Evolutionary conservation across 1,140 invertebrate species (phyloP).

Genomic region (Tenebrio molitor): DNA sequence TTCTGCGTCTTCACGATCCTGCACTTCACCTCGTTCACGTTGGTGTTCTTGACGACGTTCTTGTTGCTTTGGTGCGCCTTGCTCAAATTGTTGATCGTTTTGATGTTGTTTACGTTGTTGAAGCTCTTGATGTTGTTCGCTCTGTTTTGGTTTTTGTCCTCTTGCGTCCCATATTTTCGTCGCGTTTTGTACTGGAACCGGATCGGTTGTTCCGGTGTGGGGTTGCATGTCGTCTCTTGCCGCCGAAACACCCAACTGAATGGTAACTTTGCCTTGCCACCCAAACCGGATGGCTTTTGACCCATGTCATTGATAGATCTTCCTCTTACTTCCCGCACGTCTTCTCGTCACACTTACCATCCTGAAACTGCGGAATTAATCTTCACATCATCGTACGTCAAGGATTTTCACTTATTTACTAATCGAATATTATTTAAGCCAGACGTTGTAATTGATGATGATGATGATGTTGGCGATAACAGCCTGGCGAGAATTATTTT

Average conservation of each 20-base stretch:
- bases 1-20: conserved; percentile 57
- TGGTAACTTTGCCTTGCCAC: conserved; percentile 55
- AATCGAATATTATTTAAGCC: too few relatives aligned
- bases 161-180: conserved; percentile 52
- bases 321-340: not conserved
- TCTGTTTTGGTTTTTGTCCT: conserved; percentile 11
- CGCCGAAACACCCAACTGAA: conserved; percentile 56
- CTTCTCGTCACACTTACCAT: not conserved
- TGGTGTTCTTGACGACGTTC: conserved; percentile 51
- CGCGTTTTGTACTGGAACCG: conserved; percentile 64
- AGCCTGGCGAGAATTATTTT: not conserved
- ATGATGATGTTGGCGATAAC: not conserved
- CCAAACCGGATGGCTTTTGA: conserved; percentile 60
- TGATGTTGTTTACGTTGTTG: conserved; percentile 35
- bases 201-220: conserved; percentile 63
- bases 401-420: not conserved
- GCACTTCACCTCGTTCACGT: conserved; percentile 51
- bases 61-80: conserved; percentile 48
- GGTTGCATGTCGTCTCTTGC: conserved; percentile 53
- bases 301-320: conserved; percentile 61
- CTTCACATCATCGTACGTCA: not conserved
- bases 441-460: not conserved
- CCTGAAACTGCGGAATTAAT: not conserved
- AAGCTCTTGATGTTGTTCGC: conserved; percentile 21
- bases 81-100: conserved; percentile 45